Conservation (phyloP, 2,888 invertebrate species). For the Calliopum simillimum region DNA sequence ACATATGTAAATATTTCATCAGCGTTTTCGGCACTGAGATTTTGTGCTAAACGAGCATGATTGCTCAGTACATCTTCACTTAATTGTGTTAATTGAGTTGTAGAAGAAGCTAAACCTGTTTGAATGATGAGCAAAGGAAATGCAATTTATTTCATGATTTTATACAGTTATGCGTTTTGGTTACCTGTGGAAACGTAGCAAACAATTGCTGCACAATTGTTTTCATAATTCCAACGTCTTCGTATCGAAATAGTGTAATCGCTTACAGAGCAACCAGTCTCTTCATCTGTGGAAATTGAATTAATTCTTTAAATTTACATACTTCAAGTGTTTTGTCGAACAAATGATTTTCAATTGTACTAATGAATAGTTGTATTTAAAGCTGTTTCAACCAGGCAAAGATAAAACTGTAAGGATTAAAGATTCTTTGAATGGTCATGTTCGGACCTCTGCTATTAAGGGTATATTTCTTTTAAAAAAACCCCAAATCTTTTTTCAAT, state of each 20-base stretch:
- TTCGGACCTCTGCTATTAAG: no score
- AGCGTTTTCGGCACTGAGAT: slow-evolving; percentile 69
- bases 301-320: background rate
- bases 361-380: no score
- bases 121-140: background rate
- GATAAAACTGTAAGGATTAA: no score
- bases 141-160: background rate
- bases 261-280: slow-evolving; percentile 87
- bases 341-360: no score
- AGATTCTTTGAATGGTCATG: no score
- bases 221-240: slow-evolving; percentile 89
- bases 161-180: background rate
- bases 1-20: slow-evolving; percentile 72
- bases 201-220: slow-evolving; percentile 86
- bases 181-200: slow-evolving; percentile 81
- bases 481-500: no score
- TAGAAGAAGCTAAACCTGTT: slow-evolving; percentile 66
- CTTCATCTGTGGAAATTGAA: slow-evolving; percentile 75
- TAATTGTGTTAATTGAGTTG: slow-evolving; percentile 66
- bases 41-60: slow-evolving; percentile 63
- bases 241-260: slow-evolving; percentile 86
- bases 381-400: no score
- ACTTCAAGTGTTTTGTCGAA: no score
- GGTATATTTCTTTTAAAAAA: no score
- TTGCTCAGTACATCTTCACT: slow-evolving; percentile 64